Percentiles rank a stretch among this genome's conserved stretches.
phyloP scores from a whole-genome alignment of 2,888 invertebrate species.

The Cancer borealis region DNA sequence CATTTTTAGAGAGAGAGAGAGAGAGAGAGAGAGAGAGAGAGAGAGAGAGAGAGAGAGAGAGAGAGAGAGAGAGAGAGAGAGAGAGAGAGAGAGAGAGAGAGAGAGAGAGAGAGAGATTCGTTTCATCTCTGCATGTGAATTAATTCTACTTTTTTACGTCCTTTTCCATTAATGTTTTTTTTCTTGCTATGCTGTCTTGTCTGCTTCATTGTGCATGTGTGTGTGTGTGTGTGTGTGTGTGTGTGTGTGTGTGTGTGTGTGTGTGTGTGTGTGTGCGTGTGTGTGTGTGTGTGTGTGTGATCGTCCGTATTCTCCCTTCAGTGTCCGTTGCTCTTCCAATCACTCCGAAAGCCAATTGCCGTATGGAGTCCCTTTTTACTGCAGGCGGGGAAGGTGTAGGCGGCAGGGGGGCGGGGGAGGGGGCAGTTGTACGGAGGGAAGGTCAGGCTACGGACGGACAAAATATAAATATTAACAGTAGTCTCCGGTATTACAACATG shows the following conservation, averaged over 20 bases:
- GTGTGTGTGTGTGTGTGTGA: slow-evolving; percentile 28
- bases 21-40: slow-evolving; percentile 3
- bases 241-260: background rate
- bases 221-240: slow-evolving; percentile 31
- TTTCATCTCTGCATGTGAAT: background rate
- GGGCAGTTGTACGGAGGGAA: background rate
- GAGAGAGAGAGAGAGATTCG: slow-evolving; percentile 4
- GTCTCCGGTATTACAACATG: background rate
- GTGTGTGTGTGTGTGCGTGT: slow-evolving; percentile 13
- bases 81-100: slow-evolving; percentile 40
- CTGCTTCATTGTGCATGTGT: background rate
- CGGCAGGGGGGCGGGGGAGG: background rate
- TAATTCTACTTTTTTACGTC: background rate
- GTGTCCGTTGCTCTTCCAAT: slow-evolving; percentile 34
- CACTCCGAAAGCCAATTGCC: slow-evolving; percentile 29
- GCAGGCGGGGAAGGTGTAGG: background rate
- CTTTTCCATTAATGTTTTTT: background rate
- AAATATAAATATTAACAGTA: background rate
- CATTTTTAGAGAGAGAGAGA: slow-evolving; percentile 28
- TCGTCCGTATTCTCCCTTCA: background rate
- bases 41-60: slow-evolving; percentile 35
- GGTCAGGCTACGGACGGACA: background rate
- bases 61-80: slow-evolving; percentile 37
- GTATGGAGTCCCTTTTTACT: slow-evolving; percentile 12
- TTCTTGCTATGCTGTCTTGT: background rate